Percentiles rank a stretch among this genome's conserved stretches.
Conservation (phyloP, 92 coral and sea anemone genomes). For the Porites evermanni region DNA sequence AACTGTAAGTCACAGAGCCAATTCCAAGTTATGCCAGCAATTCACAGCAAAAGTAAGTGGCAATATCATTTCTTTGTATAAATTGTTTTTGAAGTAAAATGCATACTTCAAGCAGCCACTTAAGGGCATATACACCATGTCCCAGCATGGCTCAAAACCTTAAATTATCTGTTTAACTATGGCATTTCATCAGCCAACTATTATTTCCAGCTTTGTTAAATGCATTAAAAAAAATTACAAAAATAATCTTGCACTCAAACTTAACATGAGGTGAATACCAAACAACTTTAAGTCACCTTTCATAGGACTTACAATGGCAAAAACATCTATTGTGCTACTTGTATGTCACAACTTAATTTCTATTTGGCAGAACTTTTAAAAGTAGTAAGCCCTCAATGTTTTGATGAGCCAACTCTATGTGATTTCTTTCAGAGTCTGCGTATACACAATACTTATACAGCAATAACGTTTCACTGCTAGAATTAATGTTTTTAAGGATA, state of each 20-base stretch:
- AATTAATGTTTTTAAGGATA: too few species aligned
- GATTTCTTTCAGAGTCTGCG: not conserved
- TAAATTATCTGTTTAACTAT: not conserved
- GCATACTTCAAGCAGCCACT: too few species aligned
- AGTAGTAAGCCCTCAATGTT: too few species aligned
- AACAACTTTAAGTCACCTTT: too few species aligned
- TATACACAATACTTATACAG: not conserved
- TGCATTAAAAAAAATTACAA: conserved; percentile 7
- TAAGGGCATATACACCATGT: not conserved
- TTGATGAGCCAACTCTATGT: not conserved
- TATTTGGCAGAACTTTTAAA: too few species aligned
- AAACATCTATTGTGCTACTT: not conserved
- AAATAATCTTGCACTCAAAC: conserved; percentile 26
- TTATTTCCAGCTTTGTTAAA: not conserved
- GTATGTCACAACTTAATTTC: not conserved
- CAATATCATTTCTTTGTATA: too few species aligned
- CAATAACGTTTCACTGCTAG: too few species aligned
- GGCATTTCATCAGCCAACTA: not conserved
- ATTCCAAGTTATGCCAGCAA: not conserved
- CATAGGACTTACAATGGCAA: not conserved
- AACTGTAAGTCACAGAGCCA: not conserved
- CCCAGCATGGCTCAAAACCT: not conserved
- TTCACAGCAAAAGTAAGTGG: not conserved
- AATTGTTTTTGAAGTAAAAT: not conserved
- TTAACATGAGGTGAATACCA: not conserved